Base-by-base conservation (phyloP, 2,888 invertebrate genomes). In the Oeneis ivallda region DNA sequence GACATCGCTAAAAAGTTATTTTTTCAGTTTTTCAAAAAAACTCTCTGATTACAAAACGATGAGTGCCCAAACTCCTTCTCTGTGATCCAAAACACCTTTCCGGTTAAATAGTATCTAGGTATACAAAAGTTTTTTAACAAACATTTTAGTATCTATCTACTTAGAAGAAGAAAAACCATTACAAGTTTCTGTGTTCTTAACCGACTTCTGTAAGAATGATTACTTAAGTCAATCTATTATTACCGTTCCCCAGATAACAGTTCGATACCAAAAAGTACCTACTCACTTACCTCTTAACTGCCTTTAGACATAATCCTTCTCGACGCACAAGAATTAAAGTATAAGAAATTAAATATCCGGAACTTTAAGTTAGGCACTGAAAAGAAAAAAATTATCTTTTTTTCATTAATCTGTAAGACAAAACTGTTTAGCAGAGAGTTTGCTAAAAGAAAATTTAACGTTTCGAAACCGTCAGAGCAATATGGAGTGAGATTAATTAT, bases 321-420 rank as follows among this genome's bases (percentile, higher is more conserved):
- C 34, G 15, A 37, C 39, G 17, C 11, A n/a, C 34, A 53, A 41
- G 41, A 13, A 7, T 60, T 4, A 37, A 49, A 47, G 11, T 7
- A 26, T 11, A 59, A n/a, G n/a, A n/a, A n/a, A n/a, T n/a, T n/a
- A n/a, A 49, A 13, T 60, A 49, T 60, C 37, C 15, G 8, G 15
- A 37, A 19, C 37, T 59, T 49, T 64, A 59, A 59, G 47, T 64
- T 50, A n/a, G n/a, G n/a, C n/a, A 64, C 64, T 15, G 9, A 37
- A 59, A 58, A 50, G 50, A 64, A 43, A 64, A 53, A 10, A 15
- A 7, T 47, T 53, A 64, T 53, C 45, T 47, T 60, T 60, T n/a
- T 64, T 60, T 59, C 59, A 60, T 64, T 59, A 64, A 56, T 43
- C 58, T 58, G 50, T 37, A 64, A 43, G 58, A 58, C 34, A 41